Percentiles rank a stretch among this genome's conserved stretches.
Conservation (phyloP, 2,888 invertebrate genomes). For the Temnothorax ravouxi region DNA sequence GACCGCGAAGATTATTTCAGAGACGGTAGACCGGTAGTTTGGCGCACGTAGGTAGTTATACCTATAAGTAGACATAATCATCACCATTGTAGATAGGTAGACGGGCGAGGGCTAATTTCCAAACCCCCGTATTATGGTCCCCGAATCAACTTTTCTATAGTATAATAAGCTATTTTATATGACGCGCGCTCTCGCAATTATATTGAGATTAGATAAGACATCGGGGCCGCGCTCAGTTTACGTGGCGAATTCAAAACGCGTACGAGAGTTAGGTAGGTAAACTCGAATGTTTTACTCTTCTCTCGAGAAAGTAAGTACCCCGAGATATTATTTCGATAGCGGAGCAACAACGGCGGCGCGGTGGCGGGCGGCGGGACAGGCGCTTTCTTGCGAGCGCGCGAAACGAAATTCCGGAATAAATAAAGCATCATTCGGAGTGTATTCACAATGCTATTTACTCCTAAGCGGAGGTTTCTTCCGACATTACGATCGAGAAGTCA, state of each 20-base stretch:
- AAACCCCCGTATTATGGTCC: conserved; percentile 84
- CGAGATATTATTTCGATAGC: conserved; percentile 1
- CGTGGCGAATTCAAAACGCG: conserved; percentile 49
- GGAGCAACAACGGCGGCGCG: background rate
- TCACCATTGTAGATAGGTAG: conserved; percentile 82
- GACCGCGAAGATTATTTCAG: conserved; percentile 81
- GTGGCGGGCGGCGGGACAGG: background rate
- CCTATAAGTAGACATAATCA: conserved; percentile 83
- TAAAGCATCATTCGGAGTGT: conserved; percentile 58
- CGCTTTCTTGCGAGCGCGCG: conserved; percentile 24
- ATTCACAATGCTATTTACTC: conserved; percentile 73
- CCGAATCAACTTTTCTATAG: conserved; percentile 86
- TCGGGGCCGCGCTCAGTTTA: conserved; percentile 63
- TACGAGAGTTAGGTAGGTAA: background rate
- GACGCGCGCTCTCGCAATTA: conserved; percentile 82
- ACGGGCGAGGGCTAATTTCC: conserved; percentile 84
- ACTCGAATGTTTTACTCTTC: background rate
- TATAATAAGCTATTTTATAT: conserved; percentile 85
- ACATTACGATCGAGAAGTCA: conserved; percentile 73
- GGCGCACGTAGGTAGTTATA: conserved; percentile 78
- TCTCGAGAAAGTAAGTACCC: background rate
- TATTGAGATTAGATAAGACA: conserved; percentile 80
- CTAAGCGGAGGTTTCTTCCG: conserved; percentile 73
- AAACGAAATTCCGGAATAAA: conserved; percentile 62
- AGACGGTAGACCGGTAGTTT: conserved; percentile 81